Conservation (phyloP, 2,113 vertebrate genomes). For the Cricetomys ansorgei region DNA sequence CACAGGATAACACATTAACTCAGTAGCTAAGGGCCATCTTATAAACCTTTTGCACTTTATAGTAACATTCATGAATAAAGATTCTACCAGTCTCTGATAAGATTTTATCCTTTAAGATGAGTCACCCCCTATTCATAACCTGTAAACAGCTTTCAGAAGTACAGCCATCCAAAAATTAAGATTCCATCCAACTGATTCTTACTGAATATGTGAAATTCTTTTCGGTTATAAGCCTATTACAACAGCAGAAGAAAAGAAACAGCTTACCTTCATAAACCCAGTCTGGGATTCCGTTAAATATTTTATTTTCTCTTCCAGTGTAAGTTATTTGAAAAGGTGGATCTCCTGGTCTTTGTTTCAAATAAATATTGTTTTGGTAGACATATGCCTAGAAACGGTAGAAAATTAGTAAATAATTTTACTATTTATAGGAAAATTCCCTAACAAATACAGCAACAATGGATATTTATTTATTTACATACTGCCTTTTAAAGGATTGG, state of each 20-base stretch:
- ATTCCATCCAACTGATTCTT: not conserved
- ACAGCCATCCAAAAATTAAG: not conserved
- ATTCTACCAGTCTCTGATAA: not conserved
- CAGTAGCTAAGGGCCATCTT: not conserved
- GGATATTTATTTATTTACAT: constrained; percentile 42
- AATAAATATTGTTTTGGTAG: constrained; percentile 93
- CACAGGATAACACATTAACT: not conserved
- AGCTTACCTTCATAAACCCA: constrained; percentile 97
- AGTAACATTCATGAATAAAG: constrained; percentile 21
- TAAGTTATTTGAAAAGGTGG: constrained; percentile 89
- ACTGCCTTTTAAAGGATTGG: not conserved
- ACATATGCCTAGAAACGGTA: constrained; percentile 90
- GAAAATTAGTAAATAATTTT: constrained; percentile 53
- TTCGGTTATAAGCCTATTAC: constrained; percentile 45
- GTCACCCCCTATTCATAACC: not conserved
- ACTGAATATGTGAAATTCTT: constrained; percentile 15
- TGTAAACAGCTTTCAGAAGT: constrained; percentile 57
- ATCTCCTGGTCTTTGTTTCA: constrained; percentile 88
- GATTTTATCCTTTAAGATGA: constrained; percentile 5
- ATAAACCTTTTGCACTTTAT: constrained; percentile 12
- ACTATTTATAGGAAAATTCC: constrained; percentile 15
- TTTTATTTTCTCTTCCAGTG: constrained; percentile 92
- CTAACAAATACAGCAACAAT: not conserved
- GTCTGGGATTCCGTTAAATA: constrained; percentile 97
- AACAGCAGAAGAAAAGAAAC: constrained; percentile 32